Base-by-base conservation (phyloP, 2,888 invertebrate genomes). In the Oligia strigilis region DNA sequence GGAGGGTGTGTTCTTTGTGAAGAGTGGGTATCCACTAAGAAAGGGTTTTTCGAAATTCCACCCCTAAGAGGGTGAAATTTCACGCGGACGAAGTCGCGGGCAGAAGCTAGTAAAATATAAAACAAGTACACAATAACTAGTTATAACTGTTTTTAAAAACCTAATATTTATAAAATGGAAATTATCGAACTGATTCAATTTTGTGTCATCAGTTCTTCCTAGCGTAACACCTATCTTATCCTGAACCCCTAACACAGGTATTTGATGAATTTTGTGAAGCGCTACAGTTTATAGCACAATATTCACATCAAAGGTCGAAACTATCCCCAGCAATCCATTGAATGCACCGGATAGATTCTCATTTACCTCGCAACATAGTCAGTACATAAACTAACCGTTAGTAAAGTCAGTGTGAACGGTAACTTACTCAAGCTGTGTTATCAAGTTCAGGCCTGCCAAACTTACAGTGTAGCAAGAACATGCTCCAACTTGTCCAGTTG, bases 401-500 rank as follows among this genome's bases (percentile, higher is more conserved):
- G 62, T 58, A 67, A 29, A 83, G 80, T 77, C 62, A 29, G 29
- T 64, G 65, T 60, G 55, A 55, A 76, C 58, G 71, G 67, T 78
- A 86, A 85, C 78, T 81, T 77, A 85, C 75, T 79, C 58, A 74
- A 60, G 60, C 76, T n/a, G 69, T 71, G 77, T 69, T 77, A 77
- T 72, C 72, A 80, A 79, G 77, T 75, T 43, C 78, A 76, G 81
- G 75, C 65, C 77, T 78, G 80, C 71, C 88, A 58, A 87, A 87
- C 77, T 87, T 83, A 62, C 66, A 72, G 69, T 75, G 62, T 60
- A 29, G 14, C 70, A 49, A 62, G 81, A 81, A 69, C 86, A 82
- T 80, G 81, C 62, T 65, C 76, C n/a, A 87, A 88, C 87, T 87
- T 86, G 86, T 86, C 78, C 75, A 62, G 78, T 75, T 43, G 40